A percentile compares a stretch with the other conserved stretches of the same genome.
Evolutionary conservation across 2,797 vertebrate species (phyloP).

Genomic region (Chaunax sp.): DNA sequence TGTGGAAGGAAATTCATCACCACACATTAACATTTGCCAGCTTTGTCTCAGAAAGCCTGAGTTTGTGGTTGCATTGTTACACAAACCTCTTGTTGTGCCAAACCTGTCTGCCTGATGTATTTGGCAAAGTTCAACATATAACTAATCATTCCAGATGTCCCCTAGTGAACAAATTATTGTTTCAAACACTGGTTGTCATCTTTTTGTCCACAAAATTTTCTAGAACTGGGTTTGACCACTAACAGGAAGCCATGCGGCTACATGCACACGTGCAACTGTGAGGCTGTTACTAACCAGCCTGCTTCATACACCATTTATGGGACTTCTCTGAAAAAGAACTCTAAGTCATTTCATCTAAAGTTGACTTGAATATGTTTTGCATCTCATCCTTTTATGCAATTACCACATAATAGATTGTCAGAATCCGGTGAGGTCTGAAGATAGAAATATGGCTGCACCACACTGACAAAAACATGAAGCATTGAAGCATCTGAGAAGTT

Average conservation of each 20-base stretch:
- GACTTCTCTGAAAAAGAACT: background rate
- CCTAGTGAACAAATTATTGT: background rate
- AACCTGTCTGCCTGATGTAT: too few relatives aligned
- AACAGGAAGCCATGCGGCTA: constrained; percentile 74
- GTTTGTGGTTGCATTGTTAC: too few relatives aligned
- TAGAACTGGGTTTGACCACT: constrained; percentile 66
- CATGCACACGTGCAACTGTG: constrained; percentile 54
- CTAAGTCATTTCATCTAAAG: background rate
- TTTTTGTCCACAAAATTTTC: constrained; percentile 52
- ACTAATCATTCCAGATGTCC: too few relatives aligned
- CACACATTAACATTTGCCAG: background rate
- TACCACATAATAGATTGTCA: background rate
- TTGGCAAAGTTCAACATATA: too few relatives aligned
- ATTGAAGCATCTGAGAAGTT: background rate
- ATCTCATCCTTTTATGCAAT: background rate
- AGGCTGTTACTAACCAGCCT: constrained; percentile 30
- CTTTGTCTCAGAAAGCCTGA: constrained; percentile 10
- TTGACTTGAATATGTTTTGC: background rate
- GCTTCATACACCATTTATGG: constrained; percentile 37
- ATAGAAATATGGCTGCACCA: background rate
- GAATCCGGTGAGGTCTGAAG: background rate
- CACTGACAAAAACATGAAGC: background rate
- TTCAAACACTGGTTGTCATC: constrained; percentile 24
- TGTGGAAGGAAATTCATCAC: too few relatives aligned
- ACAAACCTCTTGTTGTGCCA: too few relatives aligned